Conservation (phyloP, 2,888 invertebrate species). For the Tachina fera region DNA sequence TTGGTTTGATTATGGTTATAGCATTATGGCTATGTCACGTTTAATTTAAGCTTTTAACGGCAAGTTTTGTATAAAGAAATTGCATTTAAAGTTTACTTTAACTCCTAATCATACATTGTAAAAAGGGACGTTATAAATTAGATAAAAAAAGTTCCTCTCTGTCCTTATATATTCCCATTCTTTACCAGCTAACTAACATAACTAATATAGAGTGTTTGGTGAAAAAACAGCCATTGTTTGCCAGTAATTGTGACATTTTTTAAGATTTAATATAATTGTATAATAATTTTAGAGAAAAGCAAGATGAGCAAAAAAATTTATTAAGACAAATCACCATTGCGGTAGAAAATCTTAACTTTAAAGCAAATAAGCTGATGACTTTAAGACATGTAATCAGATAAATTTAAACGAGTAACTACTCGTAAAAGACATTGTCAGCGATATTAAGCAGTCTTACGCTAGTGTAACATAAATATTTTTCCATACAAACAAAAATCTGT, state of each 20-base stretch:
- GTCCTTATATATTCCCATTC: too few relatives aligned
- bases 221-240: background rate
- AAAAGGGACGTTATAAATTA: too few relatives aligned
- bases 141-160: too few relatives aligned
- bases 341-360: slow-evolving; percentile 9
- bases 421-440: slow-evolving; percentile 34
- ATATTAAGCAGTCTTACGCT: slow-evolving; percentile 1
- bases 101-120: too few relatives aligned
- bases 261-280: slow-evolving; percentile 2
- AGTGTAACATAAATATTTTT: slow-evolving; percentile 1
- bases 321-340: background rate
- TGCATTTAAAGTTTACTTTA: too few relatives aligned
- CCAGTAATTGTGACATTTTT: slow-evolving; percentile 27
- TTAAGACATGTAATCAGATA: background rate
- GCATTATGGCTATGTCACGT: too few relatives aligned
- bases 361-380: slow-evolving; percentile 39
- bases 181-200: background rate
- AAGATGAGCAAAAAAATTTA: background rate
- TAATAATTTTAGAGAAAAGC: background rate
- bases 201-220: background rate
- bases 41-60: too few relatives aligned
- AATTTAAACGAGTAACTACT: background rate
- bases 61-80: too few relatives aligned
- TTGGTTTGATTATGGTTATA: too few relatives aligned
- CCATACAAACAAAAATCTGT: slow-evolving; percentile 7